phyloP scores from a whole-genome alignment of 1,140 invertebrate genomes.

The Semibalanus balanoides region DNA sequence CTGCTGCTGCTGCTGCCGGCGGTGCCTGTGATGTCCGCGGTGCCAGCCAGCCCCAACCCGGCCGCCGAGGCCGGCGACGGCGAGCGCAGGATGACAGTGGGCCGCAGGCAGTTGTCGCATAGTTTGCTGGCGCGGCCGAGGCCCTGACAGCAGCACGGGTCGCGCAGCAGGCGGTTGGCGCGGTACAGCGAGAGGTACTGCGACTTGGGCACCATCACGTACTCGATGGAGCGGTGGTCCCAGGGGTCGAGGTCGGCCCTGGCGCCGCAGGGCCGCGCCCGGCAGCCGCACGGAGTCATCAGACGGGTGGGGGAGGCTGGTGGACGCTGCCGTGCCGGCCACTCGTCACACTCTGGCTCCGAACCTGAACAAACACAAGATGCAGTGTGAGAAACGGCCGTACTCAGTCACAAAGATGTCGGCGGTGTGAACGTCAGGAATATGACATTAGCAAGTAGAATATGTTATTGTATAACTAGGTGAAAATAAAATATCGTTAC shows the following conservation, averaged over 20 bases:
- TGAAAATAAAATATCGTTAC: no score
- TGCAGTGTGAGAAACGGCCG: no score
- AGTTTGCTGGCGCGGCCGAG: neutral
- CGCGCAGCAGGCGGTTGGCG: neutral
- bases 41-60: neutral
- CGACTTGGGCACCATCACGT: neutral
- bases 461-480: no score
- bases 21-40: neutral
- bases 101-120: neutral
- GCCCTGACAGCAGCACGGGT: neutral
- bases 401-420: no score
- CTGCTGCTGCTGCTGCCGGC: no score
- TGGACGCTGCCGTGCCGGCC: no score
- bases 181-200: neutral
- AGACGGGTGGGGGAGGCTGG: neutral
- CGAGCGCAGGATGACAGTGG: neutral
- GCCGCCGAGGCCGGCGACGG: neutral
- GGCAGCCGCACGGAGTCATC: neutral
- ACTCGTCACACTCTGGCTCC: neutral
- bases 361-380: neutral
- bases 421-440: no score
- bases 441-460: no score
- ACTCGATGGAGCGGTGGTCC: neutral
- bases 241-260: neutral
- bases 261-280: no score